These are phyloP conservation scores for Danaus melanippus DNA, from an alignment of 1,140 invertebrate species.

Conservation along the genomic window DNA sequence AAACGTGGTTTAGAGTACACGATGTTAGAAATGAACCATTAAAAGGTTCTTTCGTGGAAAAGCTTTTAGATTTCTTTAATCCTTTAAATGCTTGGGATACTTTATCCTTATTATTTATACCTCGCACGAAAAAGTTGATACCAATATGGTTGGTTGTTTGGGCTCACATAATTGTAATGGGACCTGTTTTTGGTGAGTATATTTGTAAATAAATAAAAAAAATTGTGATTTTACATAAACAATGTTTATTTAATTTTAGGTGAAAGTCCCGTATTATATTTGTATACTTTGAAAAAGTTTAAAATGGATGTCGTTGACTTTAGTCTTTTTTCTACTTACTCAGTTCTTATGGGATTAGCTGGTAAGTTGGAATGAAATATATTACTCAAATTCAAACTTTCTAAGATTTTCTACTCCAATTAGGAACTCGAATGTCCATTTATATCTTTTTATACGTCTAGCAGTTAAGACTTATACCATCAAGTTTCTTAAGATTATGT, in stretches of 20 bases:
- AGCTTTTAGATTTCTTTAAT: constrained; percentile 60
- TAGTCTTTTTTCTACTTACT: constrained; percentile 58
- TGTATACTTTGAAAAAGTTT: constrained; percentile 55
- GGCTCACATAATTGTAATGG: constrained; percentile 63
- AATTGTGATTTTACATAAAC: too few species aligned
- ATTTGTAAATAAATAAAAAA: too few species aligned
- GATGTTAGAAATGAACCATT: constrained; percentile 34
- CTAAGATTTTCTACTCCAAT: constrained; percentile 1
- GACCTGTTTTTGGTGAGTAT: constrained; percentile 65
- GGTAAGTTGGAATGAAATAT: constrained; percentile 32
- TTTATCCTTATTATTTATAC: constrained; percentile 57
- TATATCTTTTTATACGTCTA: neutral
- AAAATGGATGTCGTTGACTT: constrained; percentile 54
- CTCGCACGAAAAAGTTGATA: constrained; percentile 39
- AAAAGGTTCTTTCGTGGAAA: constrained; percentile 34
- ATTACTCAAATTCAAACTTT: neutral
- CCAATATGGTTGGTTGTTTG: constrained; percentile 60
- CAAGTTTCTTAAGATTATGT: too few species aligned
- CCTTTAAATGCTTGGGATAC: constrained; percentile 63
- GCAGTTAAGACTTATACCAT: too few species aligned
- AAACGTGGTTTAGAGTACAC: constrained; percentile 49
- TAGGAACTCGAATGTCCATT: constrained; percentile 4
- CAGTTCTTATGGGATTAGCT: constrained; percentile 48
- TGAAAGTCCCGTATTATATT: constrained; percentile 45
- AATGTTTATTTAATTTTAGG: constrained; percentile 35